Base-by-base conservation (phyloP, 2,888 invertebrate genomes). In the Tinea pellionella region DNA sequence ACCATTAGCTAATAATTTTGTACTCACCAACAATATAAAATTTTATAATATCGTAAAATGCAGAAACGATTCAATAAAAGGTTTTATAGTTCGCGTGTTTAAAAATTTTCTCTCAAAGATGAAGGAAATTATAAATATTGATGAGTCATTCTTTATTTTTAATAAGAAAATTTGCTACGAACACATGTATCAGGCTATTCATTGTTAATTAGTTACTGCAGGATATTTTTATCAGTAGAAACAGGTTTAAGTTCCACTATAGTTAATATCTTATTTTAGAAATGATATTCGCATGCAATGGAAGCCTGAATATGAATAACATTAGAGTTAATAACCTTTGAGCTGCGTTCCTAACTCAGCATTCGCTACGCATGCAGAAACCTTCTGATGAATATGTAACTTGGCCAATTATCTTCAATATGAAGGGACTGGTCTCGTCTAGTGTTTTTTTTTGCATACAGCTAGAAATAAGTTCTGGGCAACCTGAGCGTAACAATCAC, bases 311-410 rank as follows among this genome's bases (percentile, higher is more conserved):
- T 24, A 24, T 51, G 18, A 51, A 18, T 18, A 51, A 51, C 19
- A 18, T 53, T 53, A 53, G 53, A 53, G 53, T 18, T 53, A 53
- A 53, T 53, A 53, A 53, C 53, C 53, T 53, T 53, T 53, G 13
- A 53, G 53, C 12, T 19, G 24, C 53, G 19, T 19, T 13, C 57
- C 32, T 57, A 57, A 57, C 13, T 32, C 32, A 12, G 55, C 55
- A 55, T 29, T 13, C 55, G 55, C 18, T 12, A 55, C 32, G 32
- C 57, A 32, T 57, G 57, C 57, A 57, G 32, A 57, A 57, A 57
- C 30, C 57, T 32, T 32, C 30, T 32, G 57, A 57, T 57, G 57
- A 57, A 57, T 57, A 57, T 57, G 57, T 57, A 57, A 57, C 57
- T 57, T 6, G 18, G 32, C 57, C 57, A 57, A 57, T 57, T 57